Evolutionary conservation across 2,113 vertebrate species (phyloP).

Genomic region (Mastomys natalensis): DNA sequence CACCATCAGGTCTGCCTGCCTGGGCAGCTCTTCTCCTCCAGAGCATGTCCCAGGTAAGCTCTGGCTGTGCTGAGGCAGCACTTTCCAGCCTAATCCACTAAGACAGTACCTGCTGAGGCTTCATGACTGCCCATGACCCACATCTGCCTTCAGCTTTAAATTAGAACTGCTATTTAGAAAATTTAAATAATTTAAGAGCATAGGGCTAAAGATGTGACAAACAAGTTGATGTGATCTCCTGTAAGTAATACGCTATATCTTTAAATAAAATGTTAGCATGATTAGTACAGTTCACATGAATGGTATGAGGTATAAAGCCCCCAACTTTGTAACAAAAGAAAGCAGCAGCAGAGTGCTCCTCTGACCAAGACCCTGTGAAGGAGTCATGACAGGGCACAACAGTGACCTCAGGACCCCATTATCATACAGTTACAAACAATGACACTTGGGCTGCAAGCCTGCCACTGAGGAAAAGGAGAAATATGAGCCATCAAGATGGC

Average conservation of each 20-base stretch:
- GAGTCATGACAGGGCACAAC: background rate
- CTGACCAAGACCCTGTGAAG: too few species aligned
- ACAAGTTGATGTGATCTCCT: background rate
- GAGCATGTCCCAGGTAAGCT: constrained; percentile 89
- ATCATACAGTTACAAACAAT: background rate
- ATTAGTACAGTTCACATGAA: background rate
- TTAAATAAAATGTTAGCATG: background rate
- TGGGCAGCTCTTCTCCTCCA: constrained; percentile 62
- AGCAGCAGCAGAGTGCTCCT: too few species aligned
- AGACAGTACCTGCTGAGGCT: constrained; percentile 93
- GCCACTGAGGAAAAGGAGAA: background rate
- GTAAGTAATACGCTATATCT: background rate
- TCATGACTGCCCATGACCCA: constrained; percentile 89
- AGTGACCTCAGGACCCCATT: background rate
- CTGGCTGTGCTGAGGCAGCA: constrained; percentile 90
- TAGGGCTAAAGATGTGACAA: too few species aligned
- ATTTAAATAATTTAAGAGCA: background rate
- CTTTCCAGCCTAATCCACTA: constrained; percentile 92
- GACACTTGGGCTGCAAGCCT: background rate
- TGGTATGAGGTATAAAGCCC: rapidly evolving
- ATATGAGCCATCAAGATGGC: background rate
- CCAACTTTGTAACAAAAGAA: background rate
- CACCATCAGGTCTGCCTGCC: constrained; percentile 47
- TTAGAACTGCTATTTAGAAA: background rate
- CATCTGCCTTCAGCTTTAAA: constrained; percentile 80